Evolutionary conservation across 2,113 vertebrate species (phyloP).

Genomic region (Rhagologus leucostigma): DNA sequence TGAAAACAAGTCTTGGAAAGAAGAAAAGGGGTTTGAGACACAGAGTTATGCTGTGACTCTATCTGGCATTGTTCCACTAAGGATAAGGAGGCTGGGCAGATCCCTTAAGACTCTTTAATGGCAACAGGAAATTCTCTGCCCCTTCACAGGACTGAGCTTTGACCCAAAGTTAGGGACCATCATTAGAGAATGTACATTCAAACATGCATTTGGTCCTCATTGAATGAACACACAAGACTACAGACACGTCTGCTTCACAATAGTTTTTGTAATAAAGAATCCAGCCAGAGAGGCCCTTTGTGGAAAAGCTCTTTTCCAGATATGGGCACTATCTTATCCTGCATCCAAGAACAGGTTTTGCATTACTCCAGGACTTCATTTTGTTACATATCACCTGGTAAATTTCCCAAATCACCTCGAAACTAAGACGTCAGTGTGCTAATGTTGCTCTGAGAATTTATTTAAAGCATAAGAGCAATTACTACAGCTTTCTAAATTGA

Average conservation of each 20-base stretch:
- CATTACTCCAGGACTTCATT: neutral
- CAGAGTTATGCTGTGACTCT: neutral
- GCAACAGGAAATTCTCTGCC: neutral
- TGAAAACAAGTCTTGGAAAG: neutral
- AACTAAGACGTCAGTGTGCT: neutral
- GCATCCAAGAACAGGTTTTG: neutral
- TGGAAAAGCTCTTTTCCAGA: neutral
- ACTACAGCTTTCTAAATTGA: neutral
- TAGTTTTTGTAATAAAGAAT: neutral
- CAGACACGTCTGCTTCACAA: neutral
- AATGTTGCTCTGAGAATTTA: neutral
- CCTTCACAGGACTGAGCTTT: rapidly evolving
- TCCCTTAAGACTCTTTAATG: neutral
- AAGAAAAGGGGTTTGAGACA: neutral
- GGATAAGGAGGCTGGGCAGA: neutral
- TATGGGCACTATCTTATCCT: neutral
- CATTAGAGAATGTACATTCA: neutral
- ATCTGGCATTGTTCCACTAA: neutral
- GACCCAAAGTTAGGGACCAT: neutral
- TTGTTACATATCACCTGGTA: neutral
- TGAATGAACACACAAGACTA: neutral
- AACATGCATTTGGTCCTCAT: neutral
- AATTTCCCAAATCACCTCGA: neutral
- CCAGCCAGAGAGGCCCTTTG: neutral
- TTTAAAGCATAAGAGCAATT: neutral